Evolutionary conservation across 2,113 vertebrate species (phyloP).

Genomic region (Poicephalus meyeri): DNA sequence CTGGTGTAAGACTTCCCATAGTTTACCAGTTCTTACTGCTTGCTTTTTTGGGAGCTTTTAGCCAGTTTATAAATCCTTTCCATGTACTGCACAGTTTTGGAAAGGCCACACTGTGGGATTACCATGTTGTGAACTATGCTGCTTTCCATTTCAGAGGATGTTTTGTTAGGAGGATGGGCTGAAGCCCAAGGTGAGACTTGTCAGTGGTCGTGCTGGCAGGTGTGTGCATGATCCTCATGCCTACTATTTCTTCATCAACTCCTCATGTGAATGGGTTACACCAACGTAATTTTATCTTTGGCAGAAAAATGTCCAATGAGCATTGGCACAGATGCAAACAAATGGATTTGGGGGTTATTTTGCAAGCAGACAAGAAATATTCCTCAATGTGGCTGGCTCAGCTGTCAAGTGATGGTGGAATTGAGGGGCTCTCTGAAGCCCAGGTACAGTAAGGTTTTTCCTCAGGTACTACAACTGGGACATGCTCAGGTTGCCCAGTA

Average conservation of each 20-base stretch:
- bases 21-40: neutral
- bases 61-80: neutral
- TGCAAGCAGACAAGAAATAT: neutral
- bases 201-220: fast-evolving
- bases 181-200: neutral
- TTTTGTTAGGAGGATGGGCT: neutral
- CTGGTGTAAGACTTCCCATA: neutral
- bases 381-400: neutral
- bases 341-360: neutral
- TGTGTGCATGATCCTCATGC: neutral
- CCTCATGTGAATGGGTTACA: neutral
- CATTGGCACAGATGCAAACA: neutral
- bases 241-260: neutral
- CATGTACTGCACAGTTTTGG: neutral
- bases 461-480: neutral
- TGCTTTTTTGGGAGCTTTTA: neutral
- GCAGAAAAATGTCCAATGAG: neutral
- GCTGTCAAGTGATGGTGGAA: neutral
- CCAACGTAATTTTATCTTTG: neutral
- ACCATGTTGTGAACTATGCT: neutral
- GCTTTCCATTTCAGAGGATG: neutral
- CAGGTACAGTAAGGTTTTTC: neutral
- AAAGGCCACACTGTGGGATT: neutral
- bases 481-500: neutral
- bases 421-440: neutral